phyloP scores from a whole-genome alignment of 2,113 vertebrate genomes.

The Pseudolaguvia tuberculata region DNA sequence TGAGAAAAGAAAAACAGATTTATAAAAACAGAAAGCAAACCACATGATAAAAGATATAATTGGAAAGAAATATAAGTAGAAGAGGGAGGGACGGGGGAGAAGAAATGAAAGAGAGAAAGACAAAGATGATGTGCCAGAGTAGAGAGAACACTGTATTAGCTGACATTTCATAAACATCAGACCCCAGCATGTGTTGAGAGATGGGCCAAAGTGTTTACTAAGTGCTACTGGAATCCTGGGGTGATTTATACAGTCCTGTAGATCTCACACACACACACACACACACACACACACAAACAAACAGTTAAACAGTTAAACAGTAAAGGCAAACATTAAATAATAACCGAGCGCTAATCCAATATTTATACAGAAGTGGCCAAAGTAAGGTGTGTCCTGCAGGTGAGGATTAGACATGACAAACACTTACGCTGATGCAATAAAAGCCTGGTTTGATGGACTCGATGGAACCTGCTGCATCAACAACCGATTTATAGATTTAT shows the following conservation, averaged over 20 bases:
- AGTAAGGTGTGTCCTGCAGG: slow-evolving; percentile 34
- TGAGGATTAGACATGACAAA: slow-evolving; percentile 29
- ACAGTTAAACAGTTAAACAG: slow-evolving; percentile 13
- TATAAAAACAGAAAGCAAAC: slow-evolving; percentile 4
- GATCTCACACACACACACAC: slow-evolving; percentile 1
- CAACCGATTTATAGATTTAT: background rate
- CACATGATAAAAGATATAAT: background rate
- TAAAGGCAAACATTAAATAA: slow-evolving; percentile 33
- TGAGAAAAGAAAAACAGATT: background rate
- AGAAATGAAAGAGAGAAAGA: background rate
- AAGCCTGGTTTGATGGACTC: too few relatives aligned
- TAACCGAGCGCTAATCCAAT: slow-evolving; percentile 28
- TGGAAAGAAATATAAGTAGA: background rate
- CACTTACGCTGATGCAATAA: slow-evolving; percentile 11
- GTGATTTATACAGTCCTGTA: slow-evolving; percentile 34
- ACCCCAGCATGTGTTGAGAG: slow-evolving; percentile 25
- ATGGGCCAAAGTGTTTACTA: slow-evolving; percentile 43
- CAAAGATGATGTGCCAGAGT: background rate
- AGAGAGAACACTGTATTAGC: slow-evolving; percentile 29
- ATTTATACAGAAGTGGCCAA: slow-evolving; percentile 39
- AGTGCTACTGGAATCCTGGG: slow-evolving; percentile 38
- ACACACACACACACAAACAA: slow-evolving; percentile 5
- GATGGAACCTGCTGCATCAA: too few relatives aligned
- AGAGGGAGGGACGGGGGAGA: background rate
- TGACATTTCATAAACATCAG: slow-evolving; percentile 45